Conservation (phyloP, 2,888 invertebrate genomes). For the Caradrina kadenii region DNA sequence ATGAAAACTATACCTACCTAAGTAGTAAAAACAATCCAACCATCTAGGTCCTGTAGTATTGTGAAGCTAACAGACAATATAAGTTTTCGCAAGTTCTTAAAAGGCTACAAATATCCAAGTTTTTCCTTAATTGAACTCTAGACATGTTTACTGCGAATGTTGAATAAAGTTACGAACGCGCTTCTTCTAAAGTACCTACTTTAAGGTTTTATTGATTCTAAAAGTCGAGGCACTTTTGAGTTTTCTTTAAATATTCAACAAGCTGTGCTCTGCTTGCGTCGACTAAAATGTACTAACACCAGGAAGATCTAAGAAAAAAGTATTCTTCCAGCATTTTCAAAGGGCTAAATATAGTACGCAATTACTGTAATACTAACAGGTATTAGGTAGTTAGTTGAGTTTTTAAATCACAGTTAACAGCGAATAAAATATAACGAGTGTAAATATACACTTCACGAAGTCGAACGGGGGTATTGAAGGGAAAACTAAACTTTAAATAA, state of each 20-base stretch:
- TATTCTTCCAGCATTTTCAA: background rate
- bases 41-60: slow-evolving; percentile 21
- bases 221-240: background rate
- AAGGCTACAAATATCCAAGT: slow-evolving; percentile 38
- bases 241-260: background rate
- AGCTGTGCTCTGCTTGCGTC: slow-evolving; percentile 3
- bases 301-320: too few species aligned
- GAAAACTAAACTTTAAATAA: too few species aligned
- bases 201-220: slow-evolving; percentile 15
- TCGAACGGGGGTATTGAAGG: background rate
- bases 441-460: background rate
- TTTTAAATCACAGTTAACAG: background rate
- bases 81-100: slow-evolving; percentile 28
- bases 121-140: slow-evolving; percentile 43
- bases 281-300: background rate
- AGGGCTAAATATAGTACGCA: too few species aligned
- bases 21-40: slow-evolving; percentile 15
- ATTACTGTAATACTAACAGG: background rate
- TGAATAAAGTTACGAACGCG: slow-evolving; percentile 24
- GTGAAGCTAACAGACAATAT: slow-evolving; percentile 15
- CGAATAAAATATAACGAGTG: slow-evolving; percentile 12
- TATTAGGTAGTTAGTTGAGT: background rate
- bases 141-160: slow-evolving; percentile 44
- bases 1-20: background rate
- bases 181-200: slow-evolving; percentile 4